Evolutionary conservation across 2,113 vertebrate species (phyloP).

Genomic region (Onychorhynchus coronatus): DNA sequence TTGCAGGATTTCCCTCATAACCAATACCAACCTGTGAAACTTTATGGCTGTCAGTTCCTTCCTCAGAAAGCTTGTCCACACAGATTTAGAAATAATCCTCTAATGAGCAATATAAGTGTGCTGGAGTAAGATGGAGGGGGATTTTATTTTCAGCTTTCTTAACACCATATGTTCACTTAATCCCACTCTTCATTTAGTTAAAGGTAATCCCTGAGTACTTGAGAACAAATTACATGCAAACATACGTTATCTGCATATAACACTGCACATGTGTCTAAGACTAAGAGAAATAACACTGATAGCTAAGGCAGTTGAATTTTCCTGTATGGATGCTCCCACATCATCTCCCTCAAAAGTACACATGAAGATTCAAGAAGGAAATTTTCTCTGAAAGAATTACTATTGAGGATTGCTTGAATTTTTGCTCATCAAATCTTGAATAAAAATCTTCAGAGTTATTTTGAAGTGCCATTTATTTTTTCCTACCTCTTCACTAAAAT

Average conservation of each 20-base stretch:
- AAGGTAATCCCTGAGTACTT: slow-evolving; percentile 19
- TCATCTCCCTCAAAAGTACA: background rate
- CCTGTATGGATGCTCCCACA: background rate
- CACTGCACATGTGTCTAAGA: background rate
- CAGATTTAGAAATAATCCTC: slow-evolving; percentile 29
- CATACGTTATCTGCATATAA: background rate
- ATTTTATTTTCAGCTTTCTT: slow-evolving; percentile 61
- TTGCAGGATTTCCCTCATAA: background rate
- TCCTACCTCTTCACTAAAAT: background rate
- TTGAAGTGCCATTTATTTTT: background rate
- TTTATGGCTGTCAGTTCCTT: background rate
- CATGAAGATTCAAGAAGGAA: background rate
- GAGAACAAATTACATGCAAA: slow-evolving; percentile 6
- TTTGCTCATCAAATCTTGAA: background rate
- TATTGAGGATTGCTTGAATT: background rate
- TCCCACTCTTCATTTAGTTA: slow-evolving; percentile 46
- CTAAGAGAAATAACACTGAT: background rate
- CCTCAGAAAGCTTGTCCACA: background rate
- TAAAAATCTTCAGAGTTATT: background rate
- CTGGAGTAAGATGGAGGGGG: slow-evolving; percentile 8
- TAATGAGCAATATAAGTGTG: slow-evolving; percentile 29
- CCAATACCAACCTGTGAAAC: background rate
- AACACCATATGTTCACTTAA: slow-evolving; percentile 47
- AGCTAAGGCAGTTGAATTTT: background rate
- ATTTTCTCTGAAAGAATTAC: background rate